Conservation (phyloP, 1,140 invertebrate genomes). For the Melipona quadrifasciata region DNA sequence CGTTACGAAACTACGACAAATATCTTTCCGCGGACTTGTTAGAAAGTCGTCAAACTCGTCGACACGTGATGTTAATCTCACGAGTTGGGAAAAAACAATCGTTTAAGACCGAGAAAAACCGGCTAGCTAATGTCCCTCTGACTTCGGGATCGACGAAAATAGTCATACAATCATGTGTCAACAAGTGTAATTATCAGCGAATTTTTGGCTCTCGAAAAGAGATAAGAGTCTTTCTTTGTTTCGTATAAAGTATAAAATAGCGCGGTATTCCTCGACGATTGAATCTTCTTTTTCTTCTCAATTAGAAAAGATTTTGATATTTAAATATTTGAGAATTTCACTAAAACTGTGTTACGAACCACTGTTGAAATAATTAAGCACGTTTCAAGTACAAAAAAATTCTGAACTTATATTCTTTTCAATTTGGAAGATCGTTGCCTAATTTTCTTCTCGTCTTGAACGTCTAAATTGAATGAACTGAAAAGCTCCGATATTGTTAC, state of each 20-base stretch:
- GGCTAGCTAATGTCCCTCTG: too few species aligned
- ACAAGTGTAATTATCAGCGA: background rate
- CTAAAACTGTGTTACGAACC: too few species aligned
- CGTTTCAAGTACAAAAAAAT: too few species aligned
- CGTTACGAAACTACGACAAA: constrained; percentile 21
- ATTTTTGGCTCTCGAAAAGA: background rate
- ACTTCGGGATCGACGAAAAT: background rate
- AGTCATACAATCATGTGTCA: background rate
- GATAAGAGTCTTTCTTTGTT: background rate
- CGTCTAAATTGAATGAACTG: too few species aligned
- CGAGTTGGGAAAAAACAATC: background rate
- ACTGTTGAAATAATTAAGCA: too few species aligned
- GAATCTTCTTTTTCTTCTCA: too few species aligned
- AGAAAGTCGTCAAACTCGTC: background rate
- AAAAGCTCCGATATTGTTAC: too few species aligned
- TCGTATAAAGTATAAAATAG: background rate
- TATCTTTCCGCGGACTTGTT: constrained; percentile 5
- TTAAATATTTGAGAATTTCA: too few species aligned
- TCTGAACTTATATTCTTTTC: too few species aligned
- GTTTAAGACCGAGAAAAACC: background rate
- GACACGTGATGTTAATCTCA: background rate
- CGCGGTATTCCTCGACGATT: background rate
- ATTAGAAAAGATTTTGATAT: too few species aligned
- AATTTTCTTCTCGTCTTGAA: too few species aligned
- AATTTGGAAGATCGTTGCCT: too few species aligned